These are phyloP conservation scores for Podarcis siculus DNA, from an alignment of 2,797 vertebrate species.

Conservation along the genomic window DNA sequence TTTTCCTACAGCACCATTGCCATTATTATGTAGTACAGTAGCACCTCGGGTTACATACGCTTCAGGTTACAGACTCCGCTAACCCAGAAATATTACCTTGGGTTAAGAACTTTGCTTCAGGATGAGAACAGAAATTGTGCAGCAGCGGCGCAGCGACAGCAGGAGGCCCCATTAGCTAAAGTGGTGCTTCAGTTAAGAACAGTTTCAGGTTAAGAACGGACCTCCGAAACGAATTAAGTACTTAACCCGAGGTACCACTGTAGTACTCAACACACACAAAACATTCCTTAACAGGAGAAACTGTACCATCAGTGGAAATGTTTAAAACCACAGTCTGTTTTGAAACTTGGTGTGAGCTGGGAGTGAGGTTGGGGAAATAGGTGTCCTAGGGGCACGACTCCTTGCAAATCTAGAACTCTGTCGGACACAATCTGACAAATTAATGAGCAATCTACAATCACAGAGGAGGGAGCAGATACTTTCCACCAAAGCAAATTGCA, in stretches of 20 bases:
- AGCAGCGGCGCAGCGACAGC: rapidly evolving
- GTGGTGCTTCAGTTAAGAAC: too few relatives aligned
- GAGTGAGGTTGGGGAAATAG: too few relatives aligned
- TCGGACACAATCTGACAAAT: neutral
- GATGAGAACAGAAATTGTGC: too few relatives aligned
- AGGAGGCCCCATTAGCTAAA: too few relatives aligned
- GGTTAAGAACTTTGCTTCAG: too few relatives aligned
- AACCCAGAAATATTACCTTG: too few relatives aligned
- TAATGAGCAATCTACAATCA: neutral
- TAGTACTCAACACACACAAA: neutral
- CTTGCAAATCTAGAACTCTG: neutral
- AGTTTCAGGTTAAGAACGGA: too few relatives aligned
- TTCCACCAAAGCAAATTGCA: neutral
- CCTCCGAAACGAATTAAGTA: too few relatives aligned
- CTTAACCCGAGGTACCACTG: too few relatives aligned
- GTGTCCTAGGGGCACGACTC: neutral
- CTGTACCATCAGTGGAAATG: neutral
- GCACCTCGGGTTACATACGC: too few relatives aligned
- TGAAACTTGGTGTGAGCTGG: neutral
- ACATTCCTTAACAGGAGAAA: neutral
- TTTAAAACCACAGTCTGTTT: neutral
- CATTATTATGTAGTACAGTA: neutral
- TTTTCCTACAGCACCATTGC: neutral
- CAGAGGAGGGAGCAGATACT: too few relatives aligned
- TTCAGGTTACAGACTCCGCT: too few relatives aligned